Base-by-base conservation (phyloP, 2,113 vertebrate species). In the Helogale parvula region DNA sequence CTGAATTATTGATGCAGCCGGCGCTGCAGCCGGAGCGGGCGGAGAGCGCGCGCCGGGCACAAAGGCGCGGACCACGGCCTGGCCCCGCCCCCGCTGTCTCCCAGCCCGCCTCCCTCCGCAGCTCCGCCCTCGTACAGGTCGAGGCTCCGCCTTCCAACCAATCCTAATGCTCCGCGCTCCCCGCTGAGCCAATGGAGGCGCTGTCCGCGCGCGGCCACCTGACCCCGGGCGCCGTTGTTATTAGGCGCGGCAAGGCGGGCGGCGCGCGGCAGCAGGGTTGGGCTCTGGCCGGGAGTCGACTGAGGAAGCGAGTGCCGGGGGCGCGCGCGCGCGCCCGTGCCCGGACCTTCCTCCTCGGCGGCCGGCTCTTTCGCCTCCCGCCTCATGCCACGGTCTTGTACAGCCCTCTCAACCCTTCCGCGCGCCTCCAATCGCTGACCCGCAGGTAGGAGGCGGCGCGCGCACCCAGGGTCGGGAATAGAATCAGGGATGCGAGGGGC, bases 1-100 rank as follows among this genome's bases (percentile, higher is more conserved):
- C 99, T 99, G 98, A 99, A 99, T 99, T 99, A 99, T 99, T 99
- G 99, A 99, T 99, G 98, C 98, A 98, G 98, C 99, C 98, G 98
- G 98, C 98, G 99, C 98, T 98, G 99, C 99, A 96, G 98, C 97
- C 96, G 47, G 95, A 94, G 96, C 96, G 16, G 95, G 92, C 96
- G 92, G 93, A 96, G 98, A 96, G 95, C 97, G 98, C 98, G 98
- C 93, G 87, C 96, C 98, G 3, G 99, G 99, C 99, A 99, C 99
- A 99, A 99, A 99, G 99, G 98, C 98, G 97, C 99, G 96, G 98
- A 97, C 91, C 60, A 33, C 83, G 89, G 98, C 98, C 98, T 97
- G 93, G 96, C 97, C 96, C 97, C 84, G 88, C 98, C 98, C 86
- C 96, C 96, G 85, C 84, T 52, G 57, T 69, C 93, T 60, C 94